These are phyloP conservation scores for Hirtodrosophila duncani DNA, from an alignment of 2,888 invertebrate genomes.

Conservation along the genomic window DNA sequence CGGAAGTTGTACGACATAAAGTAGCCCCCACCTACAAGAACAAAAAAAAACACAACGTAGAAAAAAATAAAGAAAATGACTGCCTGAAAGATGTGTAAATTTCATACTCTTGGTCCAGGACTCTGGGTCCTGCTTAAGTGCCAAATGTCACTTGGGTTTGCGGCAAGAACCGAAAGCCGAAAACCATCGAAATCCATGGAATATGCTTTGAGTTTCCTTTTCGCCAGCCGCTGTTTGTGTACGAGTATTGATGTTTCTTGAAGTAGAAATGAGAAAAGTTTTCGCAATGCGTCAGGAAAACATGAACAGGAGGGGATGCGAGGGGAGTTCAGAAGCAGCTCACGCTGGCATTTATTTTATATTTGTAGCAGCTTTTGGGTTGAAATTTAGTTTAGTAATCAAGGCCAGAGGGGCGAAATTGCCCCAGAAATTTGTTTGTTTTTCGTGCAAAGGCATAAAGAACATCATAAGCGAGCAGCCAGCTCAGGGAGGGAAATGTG, in stretches of 20 bases:
- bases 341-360: slow-evolving; percentile 53
- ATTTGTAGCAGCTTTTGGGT: slow-evolving; percentile 39
- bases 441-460: slow-evolving; percentile 68
- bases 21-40: slow-evolving; percentile 15
- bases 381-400: slow-evolving; percentile 68
- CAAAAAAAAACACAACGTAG: slow-evolving; percentile 3
- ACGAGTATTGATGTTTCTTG: slow-evolving; percentile 64
- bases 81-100: slow-evolving; percentile 65
- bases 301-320: background rate
- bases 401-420: slow-evolving; percentile 38
- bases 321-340: background rate
- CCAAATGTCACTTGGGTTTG: slow-evolving; percentile 65
- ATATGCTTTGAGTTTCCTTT: slow-evolving; percentile 36
- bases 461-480: slow-evolving; percentile 44
- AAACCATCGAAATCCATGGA: slow-evolving; percentile 10
- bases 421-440: slow-evolving; percentile 64
- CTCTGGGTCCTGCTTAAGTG: slow-evolving; percentile 54
- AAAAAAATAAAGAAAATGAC: slow-evolving; percentile 20
- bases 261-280: slow-evolving; percentile 74
- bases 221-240: background rate
- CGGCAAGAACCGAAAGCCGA: slow-evolving; percentile 16
- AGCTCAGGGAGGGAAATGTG: background rate
- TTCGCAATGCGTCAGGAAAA: slow-evolving; percentile 33
- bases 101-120: slow-evolving; percentile 34
- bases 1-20: slow-evolving; percentile 64